Conservation (phyloP, 1,140 invertebrate genomes). For the Lordiphosa clarofinis region DNA sequence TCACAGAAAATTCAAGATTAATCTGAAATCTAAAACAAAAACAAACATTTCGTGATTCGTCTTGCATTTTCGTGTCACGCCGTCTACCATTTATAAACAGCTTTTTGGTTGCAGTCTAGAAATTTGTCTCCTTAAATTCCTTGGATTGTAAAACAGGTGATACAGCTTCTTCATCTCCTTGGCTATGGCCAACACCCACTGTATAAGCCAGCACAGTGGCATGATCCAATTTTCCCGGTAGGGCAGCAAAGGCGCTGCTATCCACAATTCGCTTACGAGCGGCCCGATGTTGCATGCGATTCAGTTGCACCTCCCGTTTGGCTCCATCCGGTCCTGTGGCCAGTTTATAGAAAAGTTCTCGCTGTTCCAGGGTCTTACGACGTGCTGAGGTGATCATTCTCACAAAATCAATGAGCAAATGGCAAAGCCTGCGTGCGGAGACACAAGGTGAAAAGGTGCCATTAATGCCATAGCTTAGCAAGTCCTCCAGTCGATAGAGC, state of each 20-base stretch:
- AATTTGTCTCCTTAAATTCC: conserved; percentile 76
- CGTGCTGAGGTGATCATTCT: conserved; percentile 89
- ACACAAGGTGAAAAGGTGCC: conserved; percentile 81
- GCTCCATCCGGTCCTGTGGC: conserved; percentile 84
- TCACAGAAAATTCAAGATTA: no score
- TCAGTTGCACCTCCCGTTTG: conserved; percentile 85
- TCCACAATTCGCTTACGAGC: conserved; percentile 73
- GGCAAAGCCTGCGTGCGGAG: conserved; percentile 85
- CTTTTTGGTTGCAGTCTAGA: conserved; percentile 47
- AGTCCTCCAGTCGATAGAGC: conserved; percentile 89
- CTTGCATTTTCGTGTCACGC: not conserved
- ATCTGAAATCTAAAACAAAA: no score
- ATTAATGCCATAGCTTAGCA: conserved; percentile 87
- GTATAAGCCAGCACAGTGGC: conserved; percentile 92
- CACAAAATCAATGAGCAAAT: conserved; percentile 89
- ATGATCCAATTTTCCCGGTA: conserved; percentile 96
- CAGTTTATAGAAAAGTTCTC: conserved; percentile 87
- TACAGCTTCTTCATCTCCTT: conserved; percentile 23
- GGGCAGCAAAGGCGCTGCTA: conserved; percentile 80
- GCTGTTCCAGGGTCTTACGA: conserved; percentile 88
- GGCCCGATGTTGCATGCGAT: conserved; percentile 82
- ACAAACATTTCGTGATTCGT: conserved; percentile 1
- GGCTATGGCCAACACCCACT: conserved; percentile 81
- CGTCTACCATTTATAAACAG: conserved; percentile 12
- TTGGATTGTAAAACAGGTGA: conserved; percentile 69